Evolutionary conservation across 2,888 invertebrate species (phyloP).

Genomic region (Empis livida): DNA sequence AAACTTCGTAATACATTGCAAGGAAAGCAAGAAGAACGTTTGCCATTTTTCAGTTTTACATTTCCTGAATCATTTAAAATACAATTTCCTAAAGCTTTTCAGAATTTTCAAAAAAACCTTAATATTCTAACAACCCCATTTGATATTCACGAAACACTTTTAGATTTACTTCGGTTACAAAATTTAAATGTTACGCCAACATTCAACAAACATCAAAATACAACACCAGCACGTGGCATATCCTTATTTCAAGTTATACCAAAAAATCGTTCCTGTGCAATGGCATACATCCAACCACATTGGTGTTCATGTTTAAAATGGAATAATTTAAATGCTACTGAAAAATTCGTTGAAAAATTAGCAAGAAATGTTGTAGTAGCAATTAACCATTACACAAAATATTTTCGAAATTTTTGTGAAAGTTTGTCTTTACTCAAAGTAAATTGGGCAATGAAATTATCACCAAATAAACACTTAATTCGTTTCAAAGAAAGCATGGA

Average conservation of each 20-base stretch:
- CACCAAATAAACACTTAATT: too few relatives aligned
- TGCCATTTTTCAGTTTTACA: slow-evolving; percentile 73
- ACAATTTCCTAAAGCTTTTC: slow-evolving; percentile 45
- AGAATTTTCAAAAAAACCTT: slow-evolving; percentile 50
- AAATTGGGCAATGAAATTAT: too few relatives aligned
- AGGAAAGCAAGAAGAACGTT: too few relatives aligned
- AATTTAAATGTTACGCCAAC: too few relatives aligned
- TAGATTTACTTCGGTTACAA: slow-evolving; percentile 31
- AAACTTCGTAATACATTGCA: too few relatives aligned
- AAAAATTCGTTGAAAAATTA: too few relatives aligned
- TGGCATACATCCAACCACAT: slow-evolving; percentile 85
- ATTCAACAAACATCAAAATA: neutral
- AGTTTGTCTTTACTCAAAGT: too few relatives aligned
- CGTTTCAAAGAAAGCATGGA: too few relatives aligned
- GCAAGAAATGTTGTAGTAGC: too few relatives aligned
- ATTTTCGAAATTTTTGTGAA: too few relatives aligned
- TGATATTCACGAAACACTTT: slow-evolving; percentile 72
- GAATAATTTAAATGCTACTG: slow-evolving; percentile 37
- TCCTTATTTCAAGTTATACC: slow-evolving; percentile 47
- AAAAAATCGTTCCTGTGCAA: slow-evolving; percentile 60
- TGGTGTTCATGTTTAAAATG: slow-evolving; percentile 91
- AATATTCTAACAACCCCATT: slow-evolving; percentile 71
- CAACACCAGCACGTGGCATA: slow-evolving; percentile 19
- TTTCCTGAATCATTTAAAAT: slow-evolving; percentile 58
- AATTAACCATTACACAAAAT: too few relatives aligned